Base-by-base conservation (phyloP, 1,140 invertebrate genomes). In the Lepidurus couesii region DNA sequence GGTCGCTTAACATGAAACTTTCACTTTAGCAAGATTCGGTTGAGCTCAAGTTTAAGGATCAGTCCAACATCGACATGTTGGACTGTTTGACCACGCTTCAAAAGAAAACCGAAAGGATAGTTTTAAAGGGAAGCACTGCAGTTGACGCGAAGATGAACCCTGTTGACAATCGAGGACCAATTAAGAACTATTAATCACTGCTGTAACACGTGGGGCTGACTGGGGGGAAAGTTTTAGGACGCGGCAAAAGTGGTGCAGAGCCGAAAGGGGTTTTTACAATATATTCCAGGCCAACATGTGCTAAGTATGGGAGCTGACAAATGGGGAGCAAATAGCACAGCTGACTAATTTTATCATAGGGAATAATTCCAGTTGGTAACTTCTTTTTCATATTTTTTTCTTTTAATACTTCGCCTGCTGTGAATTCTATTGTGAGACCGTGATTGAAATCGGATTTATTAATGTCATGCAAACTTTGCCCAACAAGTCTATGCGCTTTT, bases 381-480 rank as follows among this genome's bases (percentile, higher is more conserved):
- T 65, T 65, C n/a, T 21, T 65, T 65, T 65, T 65, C 13, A 13
- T 16, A 10, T 21, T 21, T 65, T 13, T 10, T 65, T 21, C 3
- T 1, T 65, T 65, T 16, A 65, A 9, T 65, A 65, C 21, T 21
- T n/a, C 53, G 16, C 53, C 21, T 9, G 21, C 9, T 9, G 53
- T 13, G 9, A 65, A 65, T 13, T 65, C 53, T 21, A 65, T 65
- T 65, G 53, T 65, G 4, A 13, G 53, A 4, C 34, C 8, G 53
- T 16, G 53, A 65, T 65, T 65, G 53, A 65, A 65, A 65, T 65
- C 53, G 53, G 53, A 65, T 65, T 65, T 65, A 65, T 65, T 65
- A 65, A 65, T 65, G 21, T 21, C 53, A 65, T 65, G 53, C 53
- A 65, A 65, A 65, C 53, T 65, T 65, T 65, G 1, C 13, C 53